phyloP scores from a whole-genome alignment of 1,140 invertebrate species.

The Trichonephila clavipes region DNA sequence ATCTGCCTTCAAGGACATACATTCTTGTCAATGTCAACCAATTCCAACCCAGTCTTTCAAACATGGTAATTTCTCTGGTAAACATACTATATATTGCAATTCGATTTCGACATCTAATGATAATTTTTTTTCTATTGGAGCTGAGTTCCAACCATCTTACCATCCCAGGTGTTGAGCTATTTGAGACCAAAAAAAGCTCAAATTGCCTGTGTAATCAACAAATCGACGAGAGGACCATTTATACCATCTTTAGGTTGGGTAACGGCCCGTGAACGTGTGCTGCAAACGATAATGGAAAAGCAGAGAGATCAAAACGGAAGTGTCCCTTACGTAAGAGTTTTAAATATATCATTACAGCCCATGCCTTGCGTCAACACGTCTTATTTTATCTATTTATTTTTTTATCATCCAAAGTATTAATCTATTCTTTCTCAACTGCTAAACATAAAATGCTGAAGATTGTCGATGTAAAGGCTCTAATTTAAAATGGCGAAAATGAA shows the following conservation, averaged over 20 bases:
- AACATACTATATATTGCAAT: not conserved
- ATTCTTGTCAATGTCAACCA: too few relatives aligned
- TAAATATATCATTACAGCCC: not conserved
- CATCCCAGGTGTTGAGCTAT: not conserved
- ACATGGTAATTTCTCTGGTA: too few relatives aligned
- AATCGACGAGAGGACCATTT: not conserved
- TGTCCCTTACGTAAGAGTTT: not conserved
- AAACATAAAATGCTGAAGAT: too few relatives aligned
- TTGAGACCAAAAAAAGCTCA: not conserved
- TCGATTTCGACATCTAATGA: not conserved
- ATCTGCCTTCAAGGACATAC: too few relatives aligned
- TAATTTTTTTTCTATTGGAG: not conserved
- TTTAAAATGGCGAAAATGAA: too few relatives aligned
- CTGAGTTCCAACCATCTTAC: not conserved
- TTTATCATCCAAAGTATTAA: too few relatives aligned
- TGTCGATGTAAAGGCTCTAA: too few relatives aligned
- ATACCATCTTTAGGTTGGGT: conserved; percentile 20
- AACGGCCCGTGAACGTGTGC: not conserved
- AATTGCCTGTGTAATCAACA: not conserved
- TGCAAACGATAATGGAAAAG: not conserved
- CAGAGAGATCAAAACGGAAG: not conserved
- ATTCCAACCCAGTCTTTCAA: too few relatives aligned
- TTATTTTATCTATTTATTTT: not conserved
- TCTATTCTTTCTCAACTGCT: too few relatives aligned
- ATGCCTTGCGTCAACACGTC: not conserved